Evolutionary conservation across 2,797 vertebrate species (phyloP).

Genomic region (Sebastes kiyomatsui): DNA sequence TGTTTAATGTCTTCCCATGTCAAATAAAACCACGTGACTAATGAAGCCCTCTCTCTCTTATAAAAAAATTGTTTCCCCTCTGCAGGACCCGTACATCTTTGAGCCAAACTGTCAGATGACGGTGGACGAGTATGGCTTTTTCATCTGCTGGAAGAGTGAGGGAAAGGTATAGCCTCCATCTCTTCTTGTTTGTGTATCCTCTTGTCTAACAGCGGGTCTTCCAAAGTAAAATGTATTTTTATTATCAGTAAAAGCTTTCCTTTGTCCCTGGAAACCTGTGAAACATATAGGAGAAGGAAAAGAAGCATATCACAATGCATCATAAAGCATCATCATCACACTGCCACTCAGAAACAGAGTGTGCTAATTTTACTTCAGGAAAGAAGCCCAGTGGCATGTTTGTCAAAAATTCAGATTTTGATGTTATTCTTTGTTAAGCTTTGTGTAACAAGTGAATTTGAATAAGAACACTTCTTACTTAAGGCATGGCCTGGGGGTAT

Average conservation of each 20-base stretch:
- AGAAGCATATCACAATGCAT: too few relatives aligned
- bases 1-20: slow-evolving; percentile 45
- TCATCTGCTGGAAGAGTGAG: slow-evolving; percentile 97
- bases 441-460: not conserved
- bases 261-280: not conserved
- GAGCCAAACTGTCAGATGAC: slow-evolving; percentile 95
- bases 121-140: slow-evolving; percentile 97
- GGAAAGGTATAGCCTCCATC: slow-evolving; percentile 88
- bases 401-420: too few relatives aligned
- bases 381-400: not conserved
- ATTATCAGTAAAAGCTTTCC: not conserved
- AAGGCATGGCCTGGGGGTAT: not conserved
- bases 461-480: not conserved
- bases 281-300: too few relatives aligned
- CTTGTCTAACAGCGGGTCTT: not conserved
- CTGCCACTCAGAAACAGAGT: not conserved
- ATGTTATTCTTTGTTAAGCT: too few relatives aligned
- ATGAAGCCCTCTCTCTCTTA: not conserved
- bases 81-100: slow-evolving; percentile 94
- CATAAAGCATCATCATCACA: not conserved
- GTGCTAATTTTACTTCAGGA: not conserved
- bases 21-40: slow-evolving; percentile 49
- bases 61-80: slow-evolving; percentile 29
- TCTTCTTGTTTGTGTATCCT: not conserved
- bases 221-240: not conserved